A percentile compares a stretch with the other conserved stretches of the same genome.
These are phyloP conservation scores for Protomyctophum bolini DNA, from an alignment of 2,113 vertebrate genomes.

Conservation along the genomic window DNA sequence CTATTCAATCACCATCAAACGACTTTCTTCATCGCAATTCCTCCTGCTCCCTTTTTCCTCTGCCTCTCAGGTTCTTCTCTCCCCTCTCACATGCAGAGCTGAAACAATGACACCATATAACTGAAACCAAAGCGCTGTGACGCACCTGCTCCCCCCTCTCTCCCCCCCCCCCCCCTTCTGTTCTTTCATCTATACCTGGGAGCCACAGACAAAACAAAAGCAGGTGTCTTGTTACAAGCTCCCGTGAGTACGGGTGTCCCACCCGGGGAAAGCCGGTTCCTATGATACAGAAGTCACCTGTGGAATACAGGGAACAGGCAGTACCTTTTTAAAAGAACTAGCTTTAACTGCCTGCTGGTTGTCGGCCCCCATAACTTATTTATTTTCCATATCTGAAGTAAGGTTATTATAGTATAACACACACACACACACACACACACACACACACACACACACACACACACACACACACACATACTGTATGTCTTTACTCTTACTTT, in stretches of 20 bases:
- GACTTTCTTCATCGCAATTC: slow-evolving; percentile 47
- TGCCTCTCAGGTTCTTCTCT: slow-evolving; percentile 29
- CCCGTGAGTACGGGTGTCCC: slow-evolving; percentile 51
- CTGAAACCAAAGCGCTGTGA: slow-evolving; percentile 65
- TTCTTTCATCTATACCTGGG: slow-evolving; percentile 60
- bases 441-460: no score
- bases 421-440: no score
- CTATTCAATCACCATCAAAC: slow-evolving; percentile 38
- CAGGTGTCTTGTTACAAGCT: slow-evolving; percentile 74
- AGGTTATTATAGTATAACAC: no score
- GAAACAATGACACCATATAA: slow-evolving; percentile 26
- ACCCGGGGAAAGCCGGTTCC: slow-evolving; percentile 50
- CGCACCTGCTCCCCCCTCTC: slow-evolving; percentile 59
- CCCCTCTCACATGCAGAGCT: slow-evolving; percentile 3
- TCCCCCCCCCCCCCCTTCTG: slow-evolving; percentile 37
- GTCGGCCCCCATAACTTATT: slow-evolving; percentile 6
- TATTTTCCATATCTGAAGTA: slow-evolving; percentile 18
- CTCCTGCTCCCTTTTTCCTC: slow-evolving; percentile 22
- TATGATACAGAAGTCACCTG: slow-evolving; percentile 60
- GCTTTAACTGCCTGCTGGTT: neutral
- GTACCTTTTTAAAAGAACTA: neutral
- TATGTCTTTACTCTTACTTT: no score
- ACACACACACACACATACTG: no score
- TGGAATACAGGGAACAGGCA: slow-evolving; percentile 31
- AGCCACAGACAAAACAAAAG: slow-evolving; percentile 59